Percentiles rank a stretch among this genome's conserved stretches.
phyloP scores from a whole-genome alignment of 1,140 invertebrate genomes.

The Brachionus rubens region DNA sequence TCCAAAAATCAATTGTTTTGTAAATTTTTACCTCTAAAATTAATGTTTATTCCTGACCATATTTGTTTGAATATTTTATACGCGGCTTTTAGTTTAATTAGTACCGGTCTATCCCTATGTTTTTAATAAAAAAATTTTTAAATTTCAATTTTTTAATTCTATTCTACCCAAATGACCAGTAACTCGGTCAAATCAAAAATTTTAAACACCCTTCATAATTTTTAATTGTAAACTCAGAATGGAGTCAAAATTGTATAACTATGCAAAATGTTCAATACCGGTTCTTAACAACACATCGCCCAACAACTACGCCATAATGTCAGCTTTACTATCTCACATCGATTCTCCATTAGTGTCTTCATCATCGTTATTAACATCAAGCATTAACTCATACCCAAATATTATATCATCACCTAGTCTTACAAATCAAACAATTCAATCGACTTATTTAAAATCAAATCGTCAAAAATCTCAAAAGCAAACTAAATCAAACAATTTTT shows the following conservation, averaged over 20 bases:
- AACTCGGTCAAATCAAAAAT: neutral
- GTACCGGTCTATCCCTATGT: too few relatives aligned
- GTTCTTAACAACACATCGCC: slow-evolving; percentile 5
- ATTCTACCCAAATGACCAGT: slow-evolving; percentile 8
- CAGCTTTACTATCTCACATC: slow-evolving; percentile 34
- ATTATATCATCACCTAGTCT: slow-evolving; percentile 18
- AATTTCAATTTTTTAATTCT: too few relatives aligned
- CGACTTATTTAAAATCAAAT: neutral
- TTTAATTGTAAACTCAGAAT: neutral
- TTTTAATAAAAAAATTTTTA: too few relatives aligned
- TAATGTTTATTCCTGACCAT: too few relatives aligned
- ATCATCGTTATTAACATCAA: neutral
- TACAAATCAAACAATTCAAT: slow-evolving; percentile 26
- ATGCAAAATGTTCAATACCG: slow-evolving; percentile 36
- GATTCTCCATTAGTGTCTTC: slow-evolving; percentile 13
- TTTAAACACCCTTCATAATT: neutral
- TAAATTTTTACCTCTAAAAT: too few relatives aligned
- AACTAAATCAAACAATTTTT: neutral
- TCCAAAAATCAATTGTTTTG: too few relatives aligned
- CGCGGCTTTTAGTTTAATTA: too few relatives aligned
- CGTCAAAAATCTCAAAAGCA: neutral
- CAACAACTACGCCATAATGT: slow-evolving; percentile 38
- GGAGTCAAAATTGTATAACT: slow-evolving; percentile 35
- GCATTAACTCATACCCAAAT: neutral
- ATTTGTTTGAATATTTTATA: too few relatives aligned